Evolutionary conservation across 2,797 vertebrate species (phyloP), one percentile per base, ranked within the genome.

Genomic region (Myotis pilosus): DNA sequence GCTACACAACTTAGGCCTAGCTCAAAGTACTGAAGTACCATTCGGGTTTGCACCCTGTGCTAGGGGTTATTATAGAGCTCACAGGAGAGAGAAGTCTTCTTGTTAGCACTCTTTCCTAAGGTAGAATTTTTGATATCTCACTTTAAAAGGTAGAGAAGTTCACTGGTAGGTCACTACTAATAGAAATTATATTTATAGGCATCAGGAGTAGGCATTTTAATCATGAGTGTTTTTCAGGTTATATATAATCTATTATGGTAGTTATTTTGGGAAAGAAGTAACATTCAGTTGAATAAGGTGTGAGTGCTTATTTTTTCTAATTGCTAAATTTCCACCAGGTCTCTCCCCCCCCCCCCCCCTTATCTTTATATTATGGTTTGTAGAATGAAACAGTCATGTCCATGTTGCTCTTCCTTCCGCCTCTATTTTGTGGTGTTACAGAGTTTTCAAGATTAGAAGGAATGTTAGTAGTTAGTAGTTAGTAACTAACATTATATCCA

Each of bases 81-180:
- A 36, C 8, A 69, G 19, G 57, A 92, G 28, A 89, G 10, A 81
- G n/a, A 72, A 62, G 13, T 93, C 57, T 87, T 36, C 16, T 69
- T 84, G 0, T 30, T 95, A 41, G 38, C 15, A 53, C 5, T 87
- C 20, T 91, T 86, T 78, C 12, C 19, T 82, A 74, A 89, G 22
- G 51, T 69, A 51, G 23, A 87, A 6, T 64, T 92, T 76, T 82
- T 85, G 15, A 71, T 79, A 62, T 33, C 19, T 91, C 57, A 68
- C n/a, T 95, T 93, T 88, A 80, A 86, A 93, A 86, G 9, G 30
- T 93, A 76, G 72, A 64, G 68, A 66, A 82, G 1, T 89, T 96
- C 55, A 87, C 13, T 94, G 12, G 13, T 74, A 91, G 86, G 6
- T 88, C 82, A 94, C n/a, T 12, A 38, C 30, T 74, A 49, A 36